Conservation (phyloP, 2,113 vertebrate species). For the Pteronura brasiliensis region DNA sequence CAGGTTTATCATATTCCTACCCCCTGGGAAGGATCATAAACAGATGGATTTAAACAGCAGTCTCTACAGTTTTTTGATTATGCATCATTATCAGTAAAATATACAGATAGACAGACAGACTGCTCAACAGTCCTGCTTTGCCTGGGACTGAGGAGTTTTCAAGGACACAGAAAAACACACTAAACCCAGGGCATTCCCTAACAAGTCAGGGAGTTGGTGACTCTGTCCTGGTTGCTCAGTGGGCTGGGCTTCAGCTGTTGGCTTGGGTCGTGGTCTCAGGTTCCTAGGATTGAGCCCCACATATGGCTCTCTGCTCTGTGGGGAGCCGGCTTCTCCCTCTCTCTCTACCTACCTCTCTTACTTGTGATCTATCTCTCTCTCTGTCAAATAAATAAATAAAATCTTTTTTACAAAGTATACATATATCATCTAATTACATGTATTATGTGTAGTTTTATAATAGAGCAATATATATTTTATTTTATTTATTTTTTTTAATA, state of each 20-base stretch:
- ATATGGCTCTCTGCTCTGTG: too few species aligned
- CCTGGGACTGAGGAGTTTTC: neutral
- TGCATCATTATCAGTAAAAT: neutral
- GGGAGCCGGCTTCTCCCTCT: too few species aligned
- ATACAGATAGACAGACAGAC: neutral
- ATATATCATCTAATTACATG: neutral
- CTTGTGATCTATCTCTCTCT: too few species aligned
- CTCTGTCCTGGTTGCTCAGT: neutral
- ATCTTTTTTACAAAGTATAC: neutral
- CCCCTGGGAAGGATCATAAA: neutral
- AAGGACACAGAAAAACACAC: neutral
- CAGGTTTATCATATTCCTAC: neutral
- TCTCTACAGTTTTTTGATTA: neutral
- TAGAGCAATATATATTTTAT: neutral
- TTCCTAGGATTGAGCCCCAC: too few species aligned
- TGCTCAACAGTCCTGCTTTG: neutral
- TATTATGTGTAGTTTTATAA: neutral
- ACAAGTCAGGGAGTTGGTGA: neutral
- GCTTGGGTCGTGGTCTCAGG: too few species aligned
- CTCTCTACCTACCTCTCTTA: too few species aligned
- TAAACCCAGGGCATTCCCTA: neutral
- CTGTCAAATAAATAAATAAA: too few species aligned
- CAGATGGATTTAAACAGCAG: neutral
- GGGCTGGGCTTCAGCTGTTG: too few species aligned
- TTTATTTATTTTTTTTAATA: too few species aligned